Base-by-base conservation (phyloP, 2,888 invertebrate species). In the Myopa tessellatipennis region DNA sequence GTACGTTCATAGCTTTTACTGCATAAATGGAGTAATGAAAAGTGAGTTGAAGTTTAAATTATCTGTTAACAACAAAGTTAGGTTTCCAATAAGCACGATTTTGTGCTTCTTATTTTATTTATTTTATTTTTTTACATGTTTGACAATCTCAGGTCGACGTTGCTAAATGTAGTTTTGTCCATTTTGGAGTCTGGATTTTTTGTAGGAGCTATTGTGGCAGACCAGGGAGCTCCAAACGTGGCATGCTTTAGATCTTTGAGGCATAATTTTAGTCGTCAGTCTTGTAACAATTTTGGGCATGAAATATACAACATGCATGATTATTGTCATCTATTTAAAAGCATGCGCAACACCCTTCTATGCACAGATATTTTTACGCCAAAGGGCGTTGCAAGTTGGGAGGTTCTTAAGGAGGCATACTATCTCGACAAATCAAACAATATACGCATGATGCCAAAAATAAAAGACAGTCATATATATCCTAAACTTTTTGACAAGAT, bases 241-340 rank as follows among this genome's bases (percentile, higher is more conserved):
- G 55, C 55, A 5, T 55, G 55, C 45, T 55, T 55, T 16, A 55
- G 16, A 12, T 14, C 55, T 16, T 12, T 55, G 55, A 55, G 4
- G 16, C 55, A 16, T 55, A 55, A 55, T 55, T 55, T 55, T n/a
- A 55, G 55, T 55, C 55, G 16, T 10, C 55, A 14, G 4, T 55
- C 10, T 55, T 55, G 5, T 55, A 55, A 10, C 10, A 4, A 55
- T 4, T 16, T 55, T 16, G 55, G 55, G 1, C 55, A 68, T n/a
- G 7, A 45, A 68, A 68, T 68, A 16, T 68, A 16, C n/a, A 38
- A 45, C 4, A 68, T 38, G 68, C 38, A 68, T 45, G 68, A 68
- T 40, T 68, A 68, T 40, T 68, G 68, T 45, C 68, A 68, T 45
- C 68, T 40, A 7, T 68, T 40, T 68, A 40, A 68, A 8, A 68